Percentiles rank a stretch among this genome's conserved stretches.
Conservation (phyloP, 2,113 vertebrate genomes). For the Prolemur simus region DNA sequence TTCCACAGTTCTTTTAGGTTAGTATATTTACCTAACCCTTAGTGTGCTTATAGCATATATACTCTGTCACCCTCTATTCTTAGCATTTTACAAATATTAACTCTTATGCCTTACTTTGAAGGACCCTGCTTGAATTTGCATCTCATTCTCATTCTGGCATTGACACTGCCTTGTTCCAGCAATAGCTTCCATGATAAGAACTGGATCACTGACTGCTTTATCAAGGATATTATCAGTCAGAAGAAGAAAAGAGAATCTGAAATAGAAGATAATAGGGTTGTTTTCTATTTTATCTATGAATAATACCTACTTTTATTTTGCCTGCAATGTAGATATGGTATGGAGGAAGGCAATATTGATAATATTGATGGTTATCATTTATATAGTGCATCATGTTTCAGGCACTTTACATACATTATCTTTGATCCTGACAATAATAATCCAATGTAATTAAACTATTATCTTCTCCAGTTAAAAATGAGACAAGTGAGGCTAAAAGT, state of each 20-base stretch:
- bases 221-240: neutral
- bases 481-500: neutral
- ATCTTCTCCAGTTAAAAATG: neutral
- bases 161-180: neutral
- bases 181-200: neutral
- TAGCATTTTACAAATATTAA: conserved; percentile 5
- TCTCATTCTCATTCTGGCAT: conserved; percentile 11
- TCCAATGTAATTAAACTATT: neutral
- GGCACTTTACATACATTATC: neutral
- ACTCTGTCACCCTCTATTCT: neutral
- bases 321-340: neutral
- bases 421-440: neutral
- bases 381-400: neutral
- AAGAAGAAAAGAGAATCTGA: neutral
- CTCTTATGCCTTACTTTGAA: neutral
- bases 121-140: neutral
- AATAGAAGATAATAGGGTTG: neutral
- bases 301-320: neutral
- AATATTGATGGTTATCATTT: neutral
- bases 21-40: neutral
- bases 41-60: neutral
- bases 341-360: neutral
- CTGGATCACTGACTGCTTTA: neutral
- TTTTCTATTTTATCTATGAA: neutral
- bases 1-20: neutral